Evolutionary conservation across 2,888 invertebrate species (phyloP), one percentile per base, ranked within the genome.

Genomic region (Eristalinus aeneus): DNA sequence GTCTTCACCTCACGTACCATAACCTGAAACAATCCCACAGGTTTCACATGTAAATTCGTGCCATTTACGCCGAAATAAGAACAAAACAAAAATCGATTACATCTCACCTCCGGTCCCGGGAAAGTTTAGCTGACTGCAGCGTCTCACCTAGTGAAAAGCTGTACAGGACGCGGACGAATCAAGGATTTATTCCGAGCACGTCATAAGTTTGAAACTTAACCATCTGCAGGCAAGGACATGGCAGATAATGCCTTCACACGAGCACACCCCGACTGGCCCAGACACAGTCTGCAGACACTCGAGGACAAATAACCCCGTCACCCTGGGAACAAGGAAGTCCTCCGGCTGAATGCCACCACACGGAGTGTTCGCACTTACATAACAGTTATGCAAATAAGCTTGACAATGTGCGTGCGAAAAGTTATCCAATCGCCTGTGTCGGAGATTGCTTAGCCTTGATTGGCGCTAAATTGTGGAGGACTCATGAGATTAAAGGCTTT

Each of bases 351-450:
- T 58, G 64, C 36, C 63, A 58, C 78, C 56, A 56, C 56, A 46
- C 23, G n/a, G 23, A 68, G 73, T 60, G 76, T 68, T 78, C 69
- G 32, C 65, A 69, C 31, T 83, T 83, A 58, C 78, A 69, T 73
- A 83, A 78, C 83, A 36, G 78, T 83, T 83, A 83, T 83, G 83
- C 68, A 83, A 83, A 83, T 73, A 10, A 74, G 73, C 31, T 22
- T 6, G 23, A 27, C 22, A 73, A 83, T 78, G 78, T 83, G 83
- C 83, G 83, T 83, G 83, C 78, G 83, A 73, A 83, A 78, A 83
- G 78, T 73, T 78, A 83, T 83, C 68, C 68, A 83, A 83, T 83
- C 83, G 78, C 58, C 56, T 73, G 78, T 34, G 73, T 31, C 53
- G 34, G 58, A 83, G 83, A 83, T 83, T 71, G 63, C 27, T 77